Evolutionary conservation across 2,888 invertebrate species (phyloP), one percentile per base, ranked within the genome.

Genomic region (Nowickia ferox): DNA sequence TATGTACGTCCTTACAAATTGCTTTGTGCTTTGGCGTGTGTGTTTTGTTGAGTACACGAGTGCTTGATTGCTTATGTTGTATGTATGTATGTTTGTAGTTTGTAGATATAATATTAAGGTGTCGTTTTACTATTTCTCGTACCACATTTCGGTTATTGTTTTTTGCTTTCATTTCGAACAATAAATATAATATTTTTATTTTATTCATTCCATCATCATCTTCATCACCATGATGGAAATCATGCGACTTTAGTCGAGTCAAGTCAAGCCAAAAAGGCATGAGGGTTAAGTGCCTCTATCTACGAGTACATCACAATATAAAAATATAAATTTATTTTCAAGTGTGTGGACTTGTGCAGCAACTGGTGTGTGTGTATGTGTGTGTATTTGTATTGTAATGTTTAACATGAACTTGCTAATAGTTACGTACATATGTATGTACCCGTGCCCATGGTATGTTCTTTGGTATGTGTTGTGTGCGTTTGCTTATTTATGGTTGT

Each of bases 101-200:
- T 8, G 68, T 66, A 46, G 63, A 38, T 68, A 42, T 40, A 71
- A 38, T 74, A 42, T 40, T 68, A 61, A 66, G 59, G 75, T 75
- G 63, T 75, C 53, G 53, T 61, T 76, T 61, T 53, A 75, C 51
- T 53, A 44, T 74, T 59, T 53, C 40, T 61, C 38, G 22, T 61
- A 59, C 44, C 48, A 68, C 51, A 61, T 75, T 75, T 55, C n/a
- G 19, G 19, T 42, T 51, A 69, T 81, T 79, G 30, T 71, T 69
- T 30, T 51, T 65, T 66, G 22, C 42, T 59, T 48, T 61, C 10
- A n/a, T 55, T 42, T 48, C 63, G 72, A 78, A 78, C 81, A 78
- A 82, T 85, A 81, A 85, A 85, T 85, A 78, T 77, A 63, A 85
- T 74, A 77, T 81, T 82, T 85, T 44, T 82, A 69, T 61, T 78